phyloP scores from a whole-genome alignment of 2,113 vertebrate species.

The Poecile atricapillus region DNA sequence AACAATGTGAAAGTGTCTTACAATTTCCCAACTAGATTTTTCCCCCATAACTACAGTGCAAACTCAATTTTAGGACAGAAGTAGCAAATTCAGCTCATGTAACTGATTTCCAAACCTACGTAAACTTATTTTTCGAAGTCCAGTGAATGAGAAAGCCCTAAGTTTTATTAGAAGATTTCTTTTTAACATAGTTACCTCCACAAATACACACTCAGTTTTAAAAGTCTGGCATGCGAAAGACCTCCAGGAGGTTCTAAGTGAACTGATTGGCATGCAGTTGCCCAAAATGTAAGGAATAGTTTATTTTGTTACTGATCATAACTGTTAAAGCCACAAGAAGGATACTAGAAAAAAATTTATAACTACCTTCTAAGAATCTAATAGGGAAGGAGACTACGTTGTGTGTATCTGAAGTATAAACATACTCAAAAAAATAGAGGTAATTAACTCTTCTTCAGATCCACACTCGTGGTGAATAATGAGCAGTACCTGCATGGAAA shows the following conservation, averaged over 20 bases:
- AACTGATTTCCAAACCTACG: conserved; percentile 47
- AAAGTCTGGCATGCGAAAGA: conserved; percentile 78
- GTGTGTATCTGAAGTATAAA: conserved; percentile 86
- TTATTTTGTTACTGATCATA: conserved; percentile 72
- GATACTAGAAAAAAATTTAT: conserved; percentile 79
- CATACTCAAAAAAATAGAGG: conserved; percentile 85
- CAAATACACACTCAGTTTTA: conserved; percentile 73
- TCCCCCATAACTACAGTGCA: conserved; percentile 20
- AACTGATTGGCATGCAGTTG: conserved; percentile 80
- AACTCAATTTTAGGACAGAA: conserved; percentile 18
- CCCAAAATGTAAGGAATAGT: conserved; percentile 72
- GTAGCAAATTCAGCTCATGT: conserved; percentile 43
- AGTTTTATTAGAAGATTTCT: conserved; percentile 35
- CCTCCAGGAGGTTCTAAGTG: conserved; percentile 80
- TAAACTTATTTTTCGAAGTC: conserved; percentile 6
- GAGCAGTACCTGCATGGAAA: conserved; percentile 85
- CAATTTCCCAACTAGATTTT: not conserved
- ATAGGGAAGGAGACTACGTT: conserved; percentile 82
- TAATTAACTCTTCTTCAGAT: conserved; percentile 86
- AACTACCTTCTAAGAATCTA: conserved; percentile 86
- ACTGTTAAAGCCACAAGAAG: conserved; percentile 79
- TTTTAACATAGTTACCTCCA: conserved; percentile 78
- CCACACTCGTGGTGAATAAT: conserved; percentile 85
- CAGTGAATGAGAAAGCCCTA: conserved; percentile 39
- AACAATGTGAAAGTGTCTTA: conserved; percentile 17